phyloP scores from a whole-genome alignment of 2,888 invertebrate species.

The Drosophila pseudotakahashii region DNA sequence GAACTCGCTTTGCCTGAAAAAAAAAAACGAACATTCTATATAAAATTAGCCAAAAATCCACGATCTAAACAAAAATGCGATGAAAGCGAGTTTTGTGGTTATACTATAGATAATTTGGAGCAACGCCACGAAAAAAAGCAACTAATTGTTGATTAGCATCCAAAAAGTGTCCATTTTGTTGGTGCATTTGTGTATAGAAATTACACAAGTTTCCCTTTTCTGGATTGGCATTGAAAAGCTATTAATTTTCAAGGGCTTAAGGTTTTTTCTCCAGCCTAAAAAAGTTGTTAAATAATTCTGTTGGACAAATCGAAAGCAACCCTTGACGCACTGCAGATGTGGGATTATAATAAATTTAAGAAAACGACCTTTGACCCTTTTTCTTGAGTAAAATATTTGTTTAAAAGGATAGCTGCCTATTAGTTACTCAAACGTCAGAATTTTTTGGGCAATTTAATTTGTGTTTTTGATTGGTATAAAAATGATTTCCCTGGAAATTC shows the following conservation, averaged over 20 bases:
- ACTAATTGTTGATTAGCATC: constrained; percentile 84
- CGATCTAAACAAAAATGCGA: constrained; percentile 22
- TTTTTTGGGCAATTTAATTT: constrained; percentile 21
- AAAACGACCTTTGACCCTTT: constrained; percentile 5
- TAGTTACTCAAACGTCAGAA: constrained; percentile 1
- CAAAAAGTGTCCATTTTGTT: constrained; percentile 25
- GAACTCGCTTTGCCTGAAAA: constrained; percentile 22
- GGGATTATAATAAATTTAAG: constrained; percentile 19
- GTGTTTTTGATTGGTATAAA: constrained; percentile 4
- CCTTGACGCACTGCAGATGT: constrained; percentile 14
- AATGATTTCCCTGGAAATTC: neutral
- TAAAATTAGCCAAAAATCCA: constrained; percentile 22
- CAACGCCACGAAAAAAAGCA: constrained; percentile 86
- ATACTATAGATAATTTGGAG: constrained; percentile 18
- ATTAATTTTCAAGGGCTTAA: neutral
- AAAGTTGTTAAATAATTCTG: constrained; percentile 8
- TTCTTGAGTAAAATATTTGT: neutral
- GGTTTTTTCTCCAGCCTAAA: neutral
- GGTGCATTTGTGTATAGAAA: neutral
- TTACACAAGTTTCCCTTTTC: neutral
- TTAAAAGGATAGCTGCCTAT: constrained; percentile 7
- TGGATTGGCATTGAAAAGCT: neutral
- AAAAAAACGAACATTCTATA: constrained; percentile 8
- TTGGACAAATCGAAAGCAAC: constrained; percentile 11
- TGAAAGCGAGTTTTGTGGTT: constrained; percentile 39